Evolutionary conservation across 1,140 invertebrate genomes (phyloP).

Genomic region (Temnothorax nylanderi): DNA sequence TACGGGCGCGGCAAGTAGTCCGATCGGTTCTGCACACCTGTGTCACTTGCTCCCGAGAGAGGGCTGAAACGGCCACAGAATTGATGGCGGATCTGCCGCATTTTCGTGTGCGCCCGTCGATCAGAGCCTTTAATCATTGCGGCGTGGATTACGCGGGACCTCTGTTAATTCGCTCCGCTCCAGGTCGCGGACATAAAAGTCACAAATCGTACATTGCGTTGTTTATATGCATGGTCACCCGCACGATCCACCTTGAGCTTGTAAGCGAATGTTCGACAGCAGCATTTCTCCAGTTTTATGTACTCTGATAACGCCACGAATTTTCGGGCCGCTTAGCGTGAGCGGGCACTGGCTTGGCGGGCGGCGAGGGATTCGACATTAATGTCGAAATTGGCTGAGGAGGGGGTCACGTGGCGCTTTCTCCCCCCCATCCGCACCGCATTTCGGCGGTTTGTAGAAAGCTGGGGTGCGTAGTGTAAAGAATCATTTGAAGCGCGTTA

Average conservation of each 20-base stretch:
- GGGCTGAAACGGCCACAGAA: conserved; percentile 73
- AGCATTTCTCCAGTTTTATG: neutral
- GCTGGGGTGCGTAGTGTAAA: too few relatives aligned
- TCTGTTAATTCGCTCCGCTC: conserved; percentile 25
- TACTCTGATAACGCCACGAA: neutral
- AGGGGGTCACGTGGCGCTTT: too few relatives aligned
- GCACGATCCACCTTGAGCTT: conserved; percentile 80
- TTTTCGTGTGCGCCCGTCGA: neutral
- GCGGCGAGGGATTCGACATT: too few relatives aligned
- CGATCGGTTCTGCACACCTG: conserved; percentile 10
- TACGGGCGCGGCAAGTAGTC: conserved; percentile 49
- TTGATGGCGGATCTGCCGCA: conserved; percentile 77
- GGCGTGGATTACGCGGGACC: conserved; percentile 79
- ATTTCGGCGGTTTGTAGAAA: too few relatives aligned
- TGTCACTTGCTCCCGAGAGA: conserved; percentile 62
- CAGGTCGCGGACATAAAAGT: neutral
- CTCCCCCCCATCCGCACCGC: too few relatives aligned
- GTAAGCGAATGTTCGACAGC: conserved; percentile 70
- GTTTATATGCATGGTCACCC: conserved; percentile 62
- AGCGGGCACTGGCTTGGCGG: too few relatives aligned
- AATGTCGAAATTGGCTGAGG: too few relatives aligned
- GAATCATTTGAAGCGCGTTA: too few relatives aligned
- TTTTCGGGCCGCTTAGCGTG: too few relatives aligned
- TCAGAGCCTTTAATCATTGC: conserved; percentile 65
- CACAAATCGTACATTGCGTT: neutral